Conservation (phyloP, 2,797 vertebrate genomes). For the Sebastes oblongus region DNA sequence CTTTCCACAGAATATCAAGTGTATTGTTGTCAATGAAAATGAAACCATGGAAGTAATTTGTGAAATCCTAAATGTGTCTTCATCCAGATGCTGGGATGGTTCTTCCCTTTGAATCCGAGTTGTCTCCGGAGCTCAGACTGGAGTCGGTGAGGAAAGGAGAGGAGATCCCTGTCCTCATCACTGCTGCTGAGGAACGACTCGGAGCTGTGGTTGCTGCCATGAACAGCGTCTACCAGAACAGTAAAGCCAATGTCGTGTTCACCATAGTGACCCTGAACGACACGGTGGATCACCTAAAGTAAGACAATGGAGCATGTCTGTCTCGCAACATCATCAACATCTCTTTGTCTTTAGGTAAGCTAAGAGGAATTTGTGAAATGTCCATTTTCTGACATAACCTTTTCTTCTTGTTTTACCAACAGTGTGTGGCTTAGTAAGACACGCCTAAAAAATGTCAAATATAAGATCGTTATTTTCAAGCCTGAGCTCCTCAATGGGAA, state of each 20-base stretch:
- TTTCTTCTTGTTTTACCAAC: constrained; percentile 37
- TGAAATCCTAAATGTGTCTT: background rate
- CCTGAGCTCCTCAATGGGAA: constrained; percentile 88
- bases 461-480: constrained; percentile 89
- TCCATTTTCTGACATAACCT: background rate
- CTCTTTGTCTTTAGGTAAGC: background rate
- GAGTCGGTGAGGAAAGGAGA: constrained; percentile 72
- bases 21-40: background rate
- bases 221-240: constrained; percentile 92
- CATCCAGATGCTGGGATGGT: constrained; percentile 70
- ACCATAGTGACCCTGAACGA: constrained; percentile 91
- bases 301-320: constrained; percentile 45
- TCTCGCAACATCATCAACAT: background rate
- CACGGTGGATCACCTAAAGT: constrained; percentile 92
- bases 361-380: background rate
- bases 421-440: constrained; percentile 89
- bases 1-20: background rate
- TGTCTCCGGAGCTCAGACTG: constrained; percentile 77
- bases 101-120: constrained; percentile 84
- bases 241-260: constrained; percentile 90
- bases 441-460: constrained; percentile 83
- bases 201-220: constrained; percentile 92
- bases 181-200: constrained; percentile 90
- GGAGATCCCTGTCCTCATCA: constrained; percentile 91
- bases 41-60: background rate